Conservation (phyloP, 2,888 invertebrate genomes). For the Cryptocephalus primarius region DNA sequence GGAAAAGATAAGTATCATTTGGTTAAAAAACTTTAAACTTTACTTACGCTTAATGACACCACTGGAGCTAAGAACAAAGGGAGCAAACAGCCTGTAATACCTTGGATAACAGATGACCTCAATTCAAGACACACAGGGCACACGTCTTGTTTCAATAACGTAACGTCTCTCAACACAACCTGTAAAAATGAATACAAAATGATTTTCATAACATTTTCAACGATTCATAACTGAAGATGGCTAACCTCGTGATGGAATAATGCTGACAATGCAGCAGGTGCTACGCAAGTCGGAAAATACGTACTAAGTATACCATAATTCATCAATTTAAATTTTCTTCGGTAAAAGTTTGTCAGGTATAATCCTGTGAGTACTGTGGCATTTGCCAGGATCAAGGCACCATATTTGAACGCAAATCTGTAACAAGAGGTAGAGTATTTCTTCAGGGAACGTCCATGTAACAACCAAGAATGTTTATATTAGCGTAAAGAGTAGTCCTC, state of each 20-base stretch:
- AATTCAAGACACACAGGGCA: slow-evolving; percentile 59
- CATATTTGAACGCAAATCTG: slow-evolving; percentile 46
- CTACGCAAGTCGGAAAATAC: slow-evolving; percentile 47
- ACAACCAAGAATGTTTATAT: no score
- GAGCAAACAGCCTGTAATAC: slow-evolving; percentile 43
- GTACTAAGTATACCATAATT: slow-evolving; percentile 48
- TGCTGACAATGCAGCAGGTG: slow-evolving; percentile 47
- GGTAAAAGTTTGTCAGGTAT: slow-evolving; percentile 51
- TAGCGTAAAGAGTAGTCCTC: neutral
- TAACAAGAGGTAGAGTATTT: slow-evolving; percentile 4
- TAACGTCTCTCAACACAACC: slow-evolving; percentile 45
- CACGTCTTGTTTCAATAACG: slow-evolving; percentile 40
- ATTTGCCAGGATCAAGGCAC: slow-evolving; percentile 41
- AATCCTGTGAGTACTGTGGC: slow-evolving; percentile 44
- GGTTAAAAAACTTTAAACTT: neutral
- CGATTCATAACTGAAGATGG: neutral
- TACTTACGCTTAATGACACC: slow-evolving; percentile 48
- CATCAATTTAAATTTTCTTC: slow-evolving; percentile 49
- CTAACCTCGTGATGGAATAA: slow-evolving; percentile 28
- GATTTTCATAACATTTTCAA: no score
- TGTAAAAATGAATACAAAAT: slow-evolving; percentile 29
- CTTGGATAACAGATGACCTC: slow-evolving; percentile 46
- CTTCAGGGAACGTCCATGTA: no score
- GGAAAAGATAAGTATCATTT: slow-evolving; percentile 24
- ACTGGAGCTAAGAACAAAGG: slow-evolving; percentile 51